These are phyloP conservation scores for Notolepis coatsorum DNA, from an alignment of 2,797 vertebrate genomes.

Conservation along the genomic window DNA sequence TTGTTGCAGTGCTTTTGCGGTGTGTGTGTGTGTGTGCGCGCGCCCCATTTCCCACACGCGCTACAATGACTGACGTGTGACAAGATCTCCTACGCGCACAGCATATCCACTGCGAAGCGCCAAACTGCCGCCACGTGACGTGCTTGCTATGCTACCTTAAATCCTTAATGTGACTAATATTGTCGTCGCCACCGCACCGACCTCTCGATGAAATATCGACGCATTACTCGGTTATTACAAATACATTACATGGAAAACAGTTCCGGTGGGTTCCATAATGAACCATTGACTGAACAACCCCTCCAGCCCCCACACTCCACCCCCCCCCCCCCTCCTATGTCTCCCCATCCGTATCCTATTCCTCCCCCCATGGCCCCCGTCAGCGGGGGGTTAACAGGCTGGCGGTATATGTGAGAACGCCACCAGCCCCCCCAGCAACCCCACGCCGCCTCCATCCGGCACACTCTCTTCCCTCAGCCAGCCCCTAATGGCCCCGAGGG, in stretches of 20 bases:
- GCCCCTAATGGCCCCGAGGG: conserved; percentile 61
- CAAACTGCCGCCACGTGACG: no score
- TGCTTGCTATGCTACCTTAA: no score
- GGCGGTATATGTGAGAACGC: conserved; percentile 50
- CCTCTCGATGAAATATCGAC: conserved; percentile 6
- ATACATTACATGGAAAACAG: conserved; percentile 20
- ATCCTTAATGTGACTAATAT: no score
- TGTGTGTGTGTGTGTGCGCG: conserved; percentile 3
- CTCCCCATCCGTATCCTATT: conserved; percentile 57
- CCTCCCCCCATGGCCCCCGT: conserved; percentile 37
- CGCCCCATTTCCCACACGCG: conserved; percentile 46
- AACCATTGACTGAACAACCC: conserved; percentile 41
- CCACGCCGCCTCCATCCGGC: background rate
- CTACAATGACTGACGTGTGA: conserved; percentile 37
- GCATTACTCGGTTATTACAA: background rate
- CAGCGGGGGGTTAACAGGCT: conserved; percentile 58
- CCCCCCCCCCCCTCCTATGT: conserved; percentile 38
- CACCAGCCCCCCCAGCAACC: conserved; percentile 28
- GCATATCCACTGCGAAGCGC: background rate
- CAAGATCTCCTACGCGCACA: background rate
- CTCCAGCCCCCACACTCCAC: no score
- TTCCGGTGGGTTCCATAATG: conserved; percentile 52
- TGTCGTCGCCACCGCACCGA: conserved; percentile 12
- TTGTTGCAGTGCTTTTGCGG: conserved; percentile 49
- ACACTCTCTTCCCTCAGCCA: conserved; percentile 27